phyloP scores from a whole-genome alignment of 2,888 invertebrate genomes.

The Conus canariensis region DNA sequence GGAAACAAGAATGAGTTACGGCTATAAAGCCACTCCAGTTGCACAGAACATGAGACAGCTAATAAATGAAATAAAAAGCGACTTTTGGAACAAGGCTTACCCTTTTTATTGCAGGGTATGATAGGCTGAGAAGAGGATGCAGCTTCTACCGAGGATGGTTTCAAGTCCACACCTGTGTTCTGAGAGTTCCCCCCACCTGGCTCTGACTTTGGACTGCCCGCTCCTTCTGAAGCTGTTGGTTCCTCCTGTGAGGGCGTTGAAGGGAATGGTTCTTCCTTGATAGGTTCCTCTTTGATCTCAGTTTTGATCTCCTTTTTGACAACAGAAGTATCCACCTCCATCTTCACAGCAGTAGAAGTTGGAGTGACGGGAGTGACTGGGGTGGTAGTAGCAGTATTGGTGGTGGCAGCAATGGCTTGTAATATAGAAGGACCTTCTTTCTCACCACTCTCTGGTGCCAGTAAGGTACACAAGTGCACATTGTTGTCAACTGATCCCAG shows the following conservation, averaged over 20 bases:
- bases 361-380: constrained; percentile 56
- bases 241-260: constrained; percentile 48
- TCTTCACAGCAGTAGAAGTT: constrained; percentile 38
- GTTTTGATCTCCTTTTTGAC: constrained; percentile 63
- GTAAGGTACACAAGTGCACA: constrained; percentile 53
- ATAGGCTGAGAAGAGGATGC: constrained; percentile 35
- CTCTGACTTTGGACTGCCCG: constrained; percentile 47
- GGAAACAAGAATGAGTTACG: no score
- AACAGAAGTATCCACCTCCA: constrained; percentile 49
- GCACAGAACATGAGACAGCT: no score
- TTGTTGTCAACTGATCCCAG: constrained; percentile 46
- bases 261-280: constrained; percentile 27
- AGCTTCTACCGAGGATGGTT: constrained; percentile 39
- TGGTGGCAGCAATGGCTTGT: constrained; percentile 57
- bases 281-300: constrained; percentile 62
- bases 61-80: neutral
- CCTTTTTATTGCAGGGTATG: constrained; percentile 48
- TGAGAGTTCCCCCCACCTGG: constrained; percentile 49
- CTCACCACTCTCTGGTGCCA: constrained; percentile 25
- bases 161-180: constrained; percentile 36
- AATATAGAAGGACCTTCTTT: constrained; percentile 48
- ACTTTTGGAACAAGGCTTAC: constrained; percentile 28
- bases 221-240: constrained; percentile 35
- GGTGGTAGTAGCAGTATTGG: constrained; percentile 77
- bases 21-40: no score